Evolutionary conservation across 2,888 invertebrate genomes (phyloP), one percentile per base, ranked within the genome.

Genomic region (Myopa tessellatipennis): DNA sequence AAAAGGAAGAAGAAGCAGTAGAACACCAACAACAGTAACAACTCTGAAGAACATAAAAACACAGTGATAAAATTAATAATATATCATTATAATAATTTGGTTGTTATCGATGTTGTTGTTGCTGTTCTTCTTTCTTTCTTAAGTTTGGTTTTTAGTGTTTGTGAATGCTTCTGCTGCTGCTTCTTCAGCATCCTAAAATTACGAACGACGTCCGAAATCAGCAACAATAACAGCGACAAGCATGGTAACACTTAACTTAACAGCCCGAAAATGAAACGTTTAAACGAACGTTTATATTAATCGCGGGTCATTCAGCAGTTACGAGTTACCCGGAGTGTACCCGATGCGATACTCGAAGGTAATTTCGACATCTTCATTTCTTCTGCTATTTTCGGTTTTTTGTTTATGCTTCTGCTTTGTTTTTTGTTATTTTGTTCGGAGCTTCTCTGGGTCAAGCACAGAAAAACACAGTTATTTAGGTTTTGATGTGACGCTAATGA

Each of bases 271-370:
- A 69, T 34, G 77, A 70, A 16, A 58, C 34, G 45, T 74, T 76
- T 76, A 72, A 70, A 50, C 40, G 60, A 76, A 74, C 77, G 73
- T 77, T 60, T 78, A 74, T n/a, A 45, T 7, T 72, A 76, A 58
- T 45, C 65, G 77, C 36, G 65, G 38, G 74, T 45, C 74, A 63
- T 52, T 74, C 50, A 74, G 63, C 74, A 52, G 36, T 74, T 65
- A 36, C 52, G 52, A 45, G 45, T 1, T 10, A 10, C 45, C 45
- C 45, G 45, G 10, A 45, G 45, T 8, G 7, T 65, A 40, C 40
- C 52, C 12, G 36, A 36, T 34, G 58, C 18, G 60, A 63, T 65
- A 40, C 40, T 67, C 12, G 36, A 36, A 38, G 58, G 26, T 61
- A 63, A 61, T 73, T 73, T 73, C 63, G 61, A 61, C 45, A 45